A percentile compares a stretch with the other conserved stretches of the same genome.
These are phyloP conservation scores for Listronotus bonariensis DNA, from an alignment of 1,140 invertebrate genomes.

Conservation along the genomic window DNA sequence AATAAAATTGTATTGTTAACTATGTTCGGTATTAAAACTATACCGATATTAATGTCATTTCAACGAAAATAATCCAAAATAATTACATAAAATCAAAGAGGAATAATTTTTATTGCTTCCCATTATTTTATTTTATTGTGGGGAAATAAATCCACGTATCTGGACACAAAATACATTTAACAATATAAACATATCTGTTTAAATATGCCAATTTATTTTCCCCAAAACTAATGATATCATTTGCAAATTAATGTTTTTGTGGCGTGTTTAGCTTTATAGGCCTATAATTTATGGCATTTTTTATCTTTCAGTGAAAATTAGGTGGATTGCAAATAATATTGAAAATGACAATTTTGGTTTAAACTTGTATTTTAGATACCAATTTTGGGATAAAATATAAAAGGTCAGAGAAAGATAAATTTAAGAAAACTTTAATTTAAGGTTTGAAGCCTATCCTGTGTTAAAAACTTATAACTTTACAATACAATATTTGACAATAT, in stretches of 20 bases:
- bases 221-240: slow-evolving; percentile 32
- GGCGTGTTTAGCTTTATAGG: slow-evolving; percentile 30
- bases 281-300: slow-evolving; percentile 26
- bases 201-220: slow-evolving; percentile 23
- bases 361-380: no score
- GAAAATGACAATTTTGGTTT: no score
- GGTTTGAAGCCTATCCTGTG: no score
- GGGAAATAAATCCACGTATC: slow-evolving; percentile 14
- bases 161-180: slow-evolving; percentile 32
- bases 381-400: no score
- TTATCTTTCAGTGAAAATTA: background rate
- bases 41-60: slow-evolving; percentile 2
- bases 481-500: no score
- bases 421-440: no score
- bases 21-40: no score
- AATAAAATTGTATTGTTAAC: no score
- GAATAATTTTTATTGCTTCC: slow-evolving; percentile 20
- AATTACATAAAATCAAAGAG: slow-evolving; percentile 8
- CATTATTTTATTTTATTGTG: slow-evolving; percentile 24
- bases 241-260: slow-evolving; percentile 35
- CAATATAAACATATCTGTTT: slow-evolving; percentile 34
- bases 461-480: no score
- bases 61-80: slow-evolving; percentile 1
- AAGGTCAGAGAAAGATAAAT: no score
- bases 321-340: no score